A percentile compares a stretch with the other conserved stretches of the same genome.
Evolutionary conservation across 1,140 invertebrate genomes (phyloP).

Genomic region (Heliconius himera): DNA sequence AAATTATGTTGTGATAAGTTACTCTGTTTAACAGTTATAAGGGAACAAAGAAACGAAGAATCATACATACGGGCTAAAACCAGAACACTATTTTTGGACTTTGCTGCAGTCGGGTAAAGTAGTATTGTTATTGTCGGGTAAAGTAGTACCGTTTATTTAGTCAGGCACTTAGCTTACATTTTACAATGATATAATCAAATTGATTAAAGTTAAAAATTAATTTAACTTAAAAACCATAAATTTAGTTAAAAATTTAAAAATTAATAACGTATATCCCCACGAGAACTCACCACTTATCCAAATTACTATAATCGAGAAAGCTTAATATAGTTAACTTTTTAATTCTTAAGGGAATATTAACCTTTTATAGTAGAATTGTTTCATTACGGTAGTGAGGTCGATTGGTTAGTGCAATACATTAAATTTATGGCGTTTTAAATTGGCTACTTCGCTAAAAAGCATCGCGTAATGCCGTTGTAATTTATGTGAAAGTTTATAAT

Average conservation of each 20-base stretch:
- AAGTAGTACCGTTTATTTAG: too few species aligned
- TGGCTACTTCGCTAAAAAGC: background rate
- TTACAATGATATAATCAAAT: background rate
- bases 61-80: too few species aligned
- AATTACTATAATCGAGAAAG: slow-evolving; percentile 26
- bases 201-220: background rate
- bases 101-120: too few species aligned
- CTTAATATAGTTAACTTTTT: slow-evolving; percentile 26
- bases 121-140: too few species aligned
- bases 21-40: too few species aligned
- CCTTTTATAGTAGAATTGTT: slow-evolving; percentile 29
- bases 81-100: too few species aligned
- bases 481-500: background rate
- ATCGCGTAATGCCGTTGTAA: background rate
- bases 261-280: slow-evolving; percentile 18
- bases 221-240: background rate
- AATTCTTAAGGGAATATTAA: slow-evolving; percentile 29
- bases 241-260: slow-evolving; percentile 12
- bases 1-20: too few species aligned
- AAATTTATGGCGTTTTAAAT: slow-evolving; percentile 2
- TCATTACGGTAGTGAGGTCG: slow-evolving; percentile 27
- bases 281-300: slow-evolving; percentile 10
- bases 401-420: slow-evolving; percentile 3
- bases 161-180: background rate
- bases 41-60: too few species aligned